phyloP scores from a whole-genome alignment of 2,888 invertebrate genomes.

The Eupithecia inturbata region DNA sequence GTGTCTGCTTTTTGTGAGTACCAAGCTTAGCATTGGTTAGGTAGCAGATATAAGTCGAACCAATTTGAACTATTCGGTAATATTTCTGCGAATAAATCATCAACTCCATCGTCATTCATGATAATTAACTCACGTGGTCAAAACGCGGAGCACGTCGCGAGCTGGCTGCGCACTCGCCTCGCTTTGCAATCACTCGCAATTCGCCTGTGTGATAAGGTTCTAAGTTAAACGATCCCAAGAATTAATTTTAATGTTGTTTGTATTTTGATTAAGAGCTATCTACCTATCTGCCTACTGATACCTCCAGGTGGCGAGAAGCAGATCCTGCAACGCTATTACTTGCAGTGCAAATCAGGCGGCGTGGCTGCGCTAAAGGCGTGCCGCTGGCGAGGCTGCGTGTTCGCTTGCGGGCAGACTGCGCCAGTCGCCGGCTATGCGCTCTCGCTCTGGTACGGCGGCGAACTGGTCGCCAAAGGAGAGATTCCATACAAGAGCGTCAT shows the following conservation, averaged over 20 bases:
- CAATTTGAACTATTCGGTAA: background rate
- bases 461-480: background rate
- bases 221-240: background rate
- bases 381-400: slow-evolving; percentile 87
- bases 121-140: no score
- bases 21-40: background rate
- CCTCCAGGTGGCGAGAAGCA: slow-evolving; percentile 83
- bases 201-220: no score
- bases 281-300: background rate
- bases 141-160: no score
- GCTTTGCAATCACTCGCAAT: no score
- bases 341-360: slow-evolving; percentile 78
- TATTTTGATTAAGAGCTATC: background rate
- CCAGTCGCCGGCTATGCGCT: slow-evolving; percentile 89
- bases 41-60: no score
- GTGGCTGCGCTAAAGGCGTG: slow-evolving; percentile 80
- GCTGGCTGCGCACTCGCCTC: no score
- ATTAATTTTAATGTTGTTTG: background rate
- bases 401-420: slow-evolving; percentile 88
- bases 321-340: slow-evolving; percentile 84
- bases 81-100: background rate
- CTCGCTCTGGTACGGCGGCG: slow-evolving; percentile 78
- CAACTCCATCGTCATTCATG: no score
- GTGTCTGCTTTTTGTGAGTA: slow-evolving; percentile 86
- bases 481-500: background rate